phyloP scores from a whole-genome alignment of 2,797 vertebrate genomes.

The Clarias pachynema region DNA sequence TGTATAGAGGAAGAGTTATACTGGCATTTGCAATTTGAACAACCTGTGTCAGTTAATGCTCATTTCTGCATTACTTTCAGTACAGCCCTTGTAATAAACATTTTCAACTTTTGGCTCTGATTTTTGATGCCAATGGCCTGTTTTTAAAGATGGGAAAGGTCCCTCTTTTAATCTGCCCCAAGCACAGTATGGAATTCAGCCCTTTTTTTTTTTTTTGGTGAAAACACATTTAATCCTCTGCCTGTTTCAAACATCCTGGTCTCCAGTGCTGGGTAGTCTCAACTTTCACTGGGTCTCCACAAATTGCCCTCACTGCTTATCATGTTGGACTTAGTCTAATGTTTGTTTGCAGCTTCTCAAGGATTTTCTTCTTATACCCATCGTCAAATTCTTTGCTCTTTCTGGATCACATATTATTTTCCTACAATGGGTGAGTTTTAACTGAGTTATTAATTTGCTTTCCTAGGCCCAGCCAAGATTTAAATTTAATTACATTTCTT shows the following conservation, averaged over 20 bases:
- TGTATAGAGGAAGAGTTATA: too few relatives aligned
- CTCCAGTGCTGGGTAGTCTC: slow-evolving; percentile 37
- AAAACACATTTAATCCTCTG: slow-evolving; percentile 48
- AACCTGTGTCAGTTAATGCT: too few relatives aligned
- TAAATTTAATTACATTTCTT: slow-evolving; percentile 1
- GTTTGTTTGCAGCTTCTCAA: background rate
- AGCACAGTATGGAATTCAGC: slow-evolving; percentile 45
- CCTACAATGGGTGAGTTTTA: background rate
- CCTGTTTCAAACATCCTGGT: slow-evolving; percentile 28
- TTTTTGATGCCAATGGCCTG: background rate
- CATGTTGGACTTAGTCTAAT: slow-evolving; percentile 5
- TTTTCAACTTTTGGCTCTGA: background rate
- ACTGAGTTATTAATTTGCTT: background rate
- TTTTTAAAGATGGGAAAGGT: slow-evolving; percentile 41
- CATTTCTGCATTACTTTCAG: too few relatives aligned
- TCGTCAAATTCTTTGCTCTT: background rate
- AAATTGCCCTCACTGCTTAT: slow-evolving; percentile 23
- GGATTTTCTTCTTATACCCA: background rate
- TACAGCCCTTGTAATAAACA: too few relatives aligned
- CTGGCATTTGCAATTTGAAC: too few relatives aligned
- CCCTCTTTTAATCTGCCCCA: slow-evolving; percentile 46
- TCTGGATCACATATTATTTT: background rate
- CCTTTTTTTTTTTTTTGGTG: slow-evolving; percentile 41
- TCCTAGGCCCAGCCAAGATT: background rate
- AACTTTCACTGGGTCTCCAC: slow-evolving; percentile 41